Base-by-base conservation (phyloP, 2,113 vertebrate species). In the Halichoerus grypus region DNA sequence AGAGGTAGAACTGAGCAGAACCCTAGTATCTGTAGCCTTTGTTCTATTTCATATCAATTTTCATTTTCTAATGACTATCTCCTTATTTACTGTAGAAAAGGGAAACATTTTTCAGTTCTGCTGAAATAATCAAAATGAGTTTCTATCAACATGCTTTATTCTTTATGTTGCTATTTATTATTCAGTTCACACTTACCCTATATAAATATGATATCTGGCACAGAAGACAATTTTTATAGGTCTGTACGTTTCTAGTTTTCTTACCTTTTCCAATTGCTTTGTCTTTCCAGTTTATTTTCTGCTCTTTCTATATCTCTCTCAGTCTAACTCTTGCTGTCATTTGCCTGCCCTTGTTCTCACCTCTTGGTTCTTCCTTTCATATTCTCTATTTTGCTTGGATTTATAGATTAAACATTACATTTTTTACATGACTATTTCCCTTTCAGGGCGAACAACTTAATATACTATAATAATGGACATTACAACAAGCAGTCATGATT, bases 361-460 rank as follows among this genome's bases (percentile, higher is more conserved):
- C n/a, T 94, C 85, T 51, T 53, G 19, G 21, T 6, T 77, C 42
- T 72, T 7, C 46, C 26, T 3, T 72, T 86, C 28, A 24, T 65
- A 61, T 39, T 80, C 12, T 76, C 36, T 71, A 7, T 28, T 69
- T 1, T 36, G 26, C 31, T 90, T 80, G 72, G 51, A 96, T 97
- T 97, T 98, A 91, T 22, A 65, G 19, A 28, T 95, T 81, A 96
- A 97, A 67, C 2, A 2, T 92, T 91, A 88, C 49, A 88, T 16
- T 57, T 57, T 97, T 81, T 10, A 28, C 74, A 21, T 53, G 65
- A 53, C 26, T 57, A 55, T 96, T 95, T 97, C 15, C 31, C n/a
- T 92, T 59, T 76, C 26, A 19, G 31, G 28, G 6, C 63, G 36
- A 24, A 80, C 14, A 96, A 42, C 1, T 76, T 94, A 97, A 63